Conservation (phyloP, 2,797 vertebrate species). For the Coendou prehensilis region DNA sequence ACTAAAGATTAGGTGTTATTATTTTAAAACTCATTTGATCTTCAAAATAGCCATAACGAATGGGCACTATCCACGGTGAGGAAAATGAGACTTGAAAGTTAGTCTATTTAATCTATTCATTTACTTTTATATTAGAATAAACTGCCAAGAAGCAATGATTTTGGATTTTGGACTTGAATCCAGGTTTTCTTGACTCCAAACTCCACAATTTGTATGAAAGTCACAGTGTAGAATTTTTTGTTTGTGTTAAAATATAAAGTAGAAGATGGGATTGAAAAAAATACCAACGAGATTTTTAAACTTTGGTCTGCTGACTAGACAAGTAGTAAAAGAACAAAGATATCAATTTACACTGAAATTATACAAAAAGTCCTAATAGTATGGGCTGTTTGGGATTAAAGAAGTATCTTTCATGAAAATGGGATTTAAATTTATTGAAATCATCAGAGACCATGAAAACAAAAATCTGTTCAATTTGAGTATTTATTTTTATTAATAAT, state of each 20-base stretch:
- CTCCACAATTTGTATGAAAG: constrained; percentile 62
- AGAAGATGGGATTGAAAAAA: constrained; percentile 68
- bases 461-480: constrained; percentile 39
- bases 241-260: constrained; percentile 40
- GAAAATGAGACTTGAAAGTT: not conserved
- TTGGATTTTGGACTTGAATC: not conserved
- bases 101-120: not conserved
- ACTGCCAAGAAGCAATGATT: not conserved
- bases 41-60: not conserved
- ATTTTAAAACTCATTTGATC: constrained; percentile 46
- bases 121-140: constrained; percentile 28
- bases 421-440: constrained; percentile 71
- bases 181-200: not conserved
- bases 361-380: not conserved
- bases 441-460: constrained; percentile 63
- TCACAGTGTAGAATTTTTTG: not conserved
- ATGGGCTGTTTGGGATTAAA: constrained; percentile 62
- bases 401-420: constrained; percentile 63
- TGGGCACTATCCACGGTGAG: not conserved
- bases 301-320: constrained; percentile 63
- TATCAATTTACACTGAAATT: constrained; percentile 78
- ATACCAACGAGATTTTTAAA: constrained; percentile 45
- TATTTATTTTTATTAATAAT: constrained; percentile 65
- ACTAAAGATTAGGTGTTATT: not conserved
- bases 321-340: constrained; percentile 61